Evolutionary conservation across 2,888 invertebrate genomes (phyloP).

Genomic region (Auanema freiburgensis): DNA sequence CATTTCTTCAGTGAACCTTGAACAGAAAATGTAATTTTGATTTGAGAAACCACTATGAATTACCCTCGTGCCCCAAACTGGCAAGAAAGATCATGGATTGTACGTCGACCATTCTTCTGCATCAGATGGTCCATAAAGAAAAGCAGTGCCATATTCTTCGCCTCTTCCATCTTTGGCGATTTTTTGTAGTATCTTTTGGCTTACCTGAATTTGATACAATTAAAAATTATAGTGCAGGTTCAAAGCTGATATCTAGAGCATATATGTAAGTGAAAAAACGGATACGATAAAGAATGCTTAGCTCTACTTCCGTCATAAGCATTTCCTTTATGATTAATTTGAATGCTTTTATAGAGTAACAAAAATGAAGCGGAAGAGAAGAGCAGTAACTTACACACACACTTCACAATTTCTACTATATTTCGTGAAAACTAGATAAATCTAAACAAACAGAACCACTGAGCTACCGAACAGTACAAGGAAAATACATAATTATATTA

Average conservation of each 20-base stretch:
- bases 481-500: too few relatives aligned
- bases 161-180: slow-evolving; percentile 55
- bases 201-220: slow-evolving; percentile 26
- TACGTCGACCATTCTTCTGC: slow-evolving; percentile 74
- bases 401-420: too few relatives aligned
- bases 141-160: slow-evolving; percentile 84
- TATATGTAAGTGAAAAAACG: not conserved
- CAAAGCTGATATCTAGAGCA: not conserved
- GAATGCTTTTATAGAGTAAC: too few relatives aligned
- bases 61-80: slow-evolving; percentile 96
- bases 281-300: not conserved
- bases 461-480: too few relatives aligned
- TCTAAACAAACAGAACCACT: too few relatives aligned
- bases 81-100: slow-evolving; percentile 82
- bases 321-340: too few relatives aligned
- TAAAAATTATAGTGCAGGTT: not conserved
- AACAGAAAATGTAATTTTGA: not conserved
- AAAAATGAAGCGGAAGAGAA: too few relatives aligned
- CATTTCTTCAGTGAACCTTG: slow-evolving; percentile 92
- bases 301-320: not conserved
- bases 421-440: too few relatives aligned
- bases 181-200: slow-evolving; percentile 28
- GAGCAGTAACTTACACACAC: too few relatives aligned
- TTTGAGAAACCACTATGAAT: slow-evolving; percentile 3
- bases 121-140: slow-evolving; percentile 97